These are phyloP conservation scores for Kobus ellipsiprymnus DNA, from an alignment of 2,113 vertebrate species.

Conservation along the genomic window DNA sequence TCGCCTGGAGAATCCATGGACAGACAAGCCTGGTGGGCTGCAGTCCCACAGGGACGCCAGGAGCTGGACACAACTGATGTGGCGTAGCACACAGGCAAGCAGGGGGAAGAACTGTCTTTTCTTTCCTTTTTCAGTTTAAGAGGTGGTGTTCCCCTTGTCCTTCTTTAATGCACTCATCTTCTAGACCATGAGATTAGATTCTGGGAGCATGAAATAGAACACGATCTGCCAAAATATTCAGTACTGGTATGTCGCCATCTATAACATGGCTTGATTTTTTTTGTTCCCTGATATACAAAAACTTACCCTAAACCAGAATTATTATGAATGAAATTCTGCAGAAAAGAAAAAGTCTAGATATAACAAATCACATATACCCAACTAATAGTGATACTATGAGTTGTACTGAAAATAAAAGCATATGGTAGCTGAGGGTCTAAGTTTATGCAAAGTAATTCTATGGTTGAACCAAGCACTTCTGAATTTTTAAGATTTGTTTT, in stretches of 20 bases:
- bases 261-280: not conserved
- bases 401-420: not conserved
- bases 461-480: not conserved
- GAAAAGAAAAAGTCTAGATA: not conserved
- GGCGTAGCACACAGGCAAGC: not conserved
- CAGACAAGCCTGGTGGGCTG: not conserved
- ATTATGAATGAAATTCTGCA: constrained; percentile 29
- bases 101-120: not conserved
- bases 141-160: not conserved
- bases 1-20: not conserved
- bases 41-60: rapidly evolving
- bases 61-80: not conserved
- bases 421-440: not conserved
- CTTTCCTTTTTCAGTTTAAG: not conserved
- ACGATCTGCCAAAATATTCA: not conserved
- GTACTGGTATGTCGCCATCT: not conserved
- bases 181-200: not conserved
- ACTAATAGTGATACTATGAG: not conserved
- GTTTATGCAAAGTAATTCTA: not conserved
- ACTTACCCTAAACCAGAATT: not conserved
- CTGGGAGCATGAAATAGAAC: not conserved
- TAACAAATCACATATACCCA: not conserved
- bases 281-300: constrained; percentile 29
- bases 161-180: not conserved
- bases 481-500: constrained; percentile 46